Percentiles rank a stretch among this genome's conserved stretches.
These are phyloP conservation scores for Caiman crocodilus DNA, from an alignment of 2,797 vertebrate species.

Conservation along the genomic window DNA sequence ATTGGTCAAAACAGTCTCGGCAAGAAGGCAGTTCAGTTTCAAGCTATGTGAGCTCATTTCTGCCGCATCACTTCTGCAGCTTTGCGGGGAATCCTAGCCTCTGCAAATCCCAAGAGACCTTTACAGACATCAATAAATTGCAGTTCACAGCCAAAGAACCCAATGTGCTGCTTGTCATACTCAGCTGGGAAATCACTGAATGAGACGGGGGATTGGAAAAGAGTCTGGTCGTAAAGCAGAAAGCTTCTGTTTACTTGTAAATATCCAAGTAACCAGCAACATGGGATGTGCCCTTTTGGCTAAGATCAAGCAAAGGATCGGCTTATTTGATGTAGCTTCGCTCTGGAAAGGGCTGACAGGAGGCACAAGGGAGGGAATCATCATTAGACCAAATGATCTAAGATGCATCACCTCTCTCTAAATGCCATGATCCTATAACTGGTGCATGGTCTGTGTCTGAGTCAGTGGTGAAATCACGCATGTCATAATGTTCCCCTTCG, in stretches of 20 bases:
- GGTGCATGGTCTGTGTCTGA: background rate
- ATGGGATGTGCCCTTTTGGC: background rate
- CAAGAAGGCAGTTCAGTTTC: background rate
- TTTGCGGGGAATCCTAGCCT: background rate
- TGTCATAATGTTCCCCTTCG: rapidly evolving
- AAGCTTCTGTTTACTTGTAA: background rate
- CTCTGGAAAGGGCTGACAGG: background rate
- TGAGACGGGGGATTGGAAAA: background rate
- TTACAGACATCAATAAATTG: background rate
- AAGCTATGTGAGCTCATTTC: background rate
- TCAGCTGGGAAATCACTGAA: background rate
- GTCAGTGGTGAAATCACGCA: background rate
- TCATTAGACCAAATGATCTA: background rate
- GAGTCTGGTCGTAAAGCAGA: background rate
- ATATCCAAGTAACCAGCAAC: background rate
- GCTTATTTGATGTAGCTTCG: background rate
- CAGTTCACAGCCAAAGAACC: background rate
- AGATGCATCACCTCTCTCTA: background rate
- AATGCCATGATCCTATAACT: background rate
- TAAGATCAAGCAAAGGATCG: background rate
- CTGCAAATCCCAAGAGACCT: background rate
- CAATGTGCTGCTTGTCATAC: background rate
- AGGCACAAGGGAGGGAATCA: background rate
- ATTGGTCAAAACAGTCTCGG: background rate
- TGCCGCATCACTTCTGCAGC: background rate